A percentile compares a stretch with the other conserved stretches of the same genome.
Conservation (phyloP, 1,140 invertebrate species). For the Apis florea region DNA sequence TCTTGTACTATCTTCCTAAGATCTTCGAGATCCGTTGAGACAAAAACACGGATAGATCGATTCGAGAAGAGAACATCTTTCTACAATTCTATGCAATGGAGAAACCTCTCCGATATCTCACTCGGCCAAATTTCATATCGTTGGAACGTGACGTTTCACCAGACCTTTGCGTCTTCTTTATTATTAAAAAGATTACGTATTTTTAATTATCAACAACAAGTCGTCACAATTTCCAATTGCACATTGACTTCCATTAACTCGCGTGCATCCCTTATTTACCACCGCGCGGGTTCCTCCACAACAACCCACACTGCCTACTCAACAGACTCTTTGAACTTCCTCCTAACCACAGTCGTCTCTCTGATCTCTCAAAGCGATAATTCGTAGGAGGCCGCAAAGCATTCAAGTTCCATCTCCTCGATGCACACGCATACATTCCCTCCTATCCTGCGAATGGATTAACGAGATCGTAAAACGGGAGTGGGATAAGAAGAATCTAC, state of each 20-base stretch:
- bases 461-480: conserved; percentile 35
- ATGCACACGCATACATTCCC: not conserved
- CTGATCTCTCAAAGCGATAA: conserved; percentile 25
- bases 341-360: not conserved
- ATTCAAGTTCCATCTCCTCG: not conserved
- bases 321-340: conserved; percentile 23
- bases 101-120: too few relatives aligned
- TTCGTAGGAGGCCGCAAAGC: not conserved
- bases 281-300: not conserved
- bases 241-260: conserved; percentile 20
- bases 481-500: not conserved
- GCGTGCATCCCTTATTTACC: conserved; percentile 19
- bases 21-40: not conserved
- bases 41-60: too few relatives aligned
- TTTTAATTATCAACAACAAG: conserved; percentile 12
- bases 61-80: too few relatives aligned
- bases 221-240: not conserved
- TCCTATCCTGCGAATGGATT: not conserved
- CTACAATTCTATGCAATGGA: too few relatives aligned
- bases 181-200: not conserved
- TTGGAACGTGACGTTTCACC: too few relatives aligned
- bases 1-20: not conserved
- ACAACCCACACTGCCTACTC: not conserved
- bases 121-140: too few relatives aligned
- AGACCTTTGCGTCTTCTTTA: too few relatives aligned